phyloP scores from a whole-genome alignment of 2,113 vertebrate genomes.

The Aramus guarauna region DNA sequence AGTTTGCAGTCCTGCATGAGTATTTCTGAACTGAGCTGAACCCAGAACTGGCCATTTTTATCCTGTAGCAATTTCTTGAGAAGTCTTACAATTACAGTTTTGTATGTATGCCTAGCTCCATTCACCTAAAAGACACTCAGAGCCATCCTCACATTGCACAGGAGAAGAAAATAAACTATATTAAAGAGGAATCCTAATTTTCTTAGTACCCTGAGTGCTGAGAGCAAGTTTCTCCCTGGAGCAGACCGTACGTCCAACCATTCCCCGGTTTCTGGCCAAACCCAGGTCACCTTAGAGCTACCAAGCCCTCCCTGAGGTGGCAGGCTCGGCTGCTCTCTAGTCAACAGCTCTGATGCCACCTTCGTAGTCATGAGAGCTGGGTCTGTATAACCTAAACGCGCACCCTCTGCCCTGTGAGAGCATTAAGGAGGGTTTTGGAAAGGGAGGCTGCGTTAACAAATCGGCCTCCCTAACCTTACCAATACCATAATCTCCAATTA shows the following conservation, averaged over 20 bases:
- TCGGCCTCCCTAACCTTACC: background rate
- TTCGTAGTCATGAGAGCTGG: background rate
- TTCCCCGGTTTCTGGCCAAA: background rate
- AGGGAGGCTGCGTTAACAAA: background rate
- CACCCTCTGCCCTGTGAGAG: background rate
- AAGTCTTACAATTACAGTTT: background rate
- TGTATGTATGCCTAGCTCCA: background rate
- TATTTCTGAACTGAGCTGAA: background rate
- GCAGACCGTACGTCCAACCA: background rate
- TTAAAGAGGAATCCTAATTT: background rate
- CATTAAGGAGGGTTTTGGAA: background rate
- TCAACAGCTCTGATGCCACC: rapidly evolving
- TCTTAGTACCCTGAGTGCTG: background rate
- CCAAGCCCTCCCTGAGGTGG: background rate
- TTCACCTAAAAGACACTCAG: background rate
- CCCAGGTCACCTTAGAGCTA: background rate
- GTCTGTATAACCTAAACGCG: background rate
- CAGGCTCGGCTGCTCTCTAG: background rate
- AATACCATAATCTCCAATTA: background rate
- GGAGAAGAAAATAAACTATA: background rate
- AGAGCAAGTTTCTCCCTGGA: background rate
- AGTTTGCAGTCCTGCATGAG: background rate
- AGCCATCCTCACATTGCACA: background rate
- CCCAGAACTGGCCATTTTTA: background rate
- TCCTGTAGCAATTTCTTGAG: background rate